These are phyloP conservation scores for Aldabrachelys gigantea DNA, from an alignment of 2,113 vertebrate species.

Conservation along the genomic window DNA sequence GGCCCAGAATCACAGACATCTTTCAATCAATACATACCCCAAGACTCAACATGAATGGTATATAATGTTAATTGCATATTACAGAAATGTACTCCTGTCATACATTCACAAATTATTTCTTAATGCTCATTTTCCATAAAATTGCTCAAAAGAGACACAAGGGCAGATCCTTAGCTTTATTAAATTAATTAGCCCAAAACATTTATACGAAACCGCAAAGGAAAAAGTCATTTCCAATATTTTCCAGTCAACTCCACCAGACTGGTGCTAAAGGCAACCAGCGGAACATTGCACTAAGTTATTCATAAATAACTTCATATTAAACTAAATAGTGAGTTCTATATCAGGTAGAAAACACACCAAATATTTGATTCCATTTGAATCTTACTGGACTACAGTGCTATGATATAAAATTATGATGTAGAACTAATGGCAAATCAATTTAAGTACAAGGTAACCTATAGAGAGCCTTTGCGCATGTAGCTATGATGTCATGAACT, in stretches of 20 bases:
- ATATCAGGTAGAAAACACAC: background rate
- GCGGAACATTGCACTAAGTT: background rate
- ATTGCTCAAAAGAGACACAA: background rate
- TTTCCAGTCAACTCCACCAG: background rate
- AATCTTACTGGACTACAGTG: conserved; percentile 49
- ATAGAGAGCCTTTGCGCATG: conserved; percentile 50
- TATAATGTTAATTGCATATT: background rate
- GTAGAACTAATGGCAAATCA: conserved; percentile 36
- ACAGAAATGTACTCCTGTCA: background rate
- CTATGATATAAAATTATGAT: conserved; percentile 40
- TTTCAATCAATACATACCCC: background rate
- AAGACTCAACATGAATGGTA: conserved; percentile 2
- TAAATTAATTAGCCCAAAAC: conserved; percentile 30
- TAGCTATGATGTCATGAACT: conserved; percentile 33
- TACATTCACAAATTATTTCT: conserved; percentile 36
- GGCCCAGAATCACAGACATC: background rate
- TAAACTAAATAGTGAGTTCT: conserved; percentile 55
- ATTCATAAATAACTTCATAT: conserved; percentile 53
- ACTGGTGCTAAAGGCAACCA: background rate
- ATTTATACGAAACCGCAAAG: background rate
- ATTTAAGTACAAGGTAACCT: conserved; percentile 56
- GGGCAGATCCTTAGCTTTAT: background rate
- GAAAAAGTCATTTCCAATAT: background rate
- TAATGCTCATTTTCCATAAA: background rate
- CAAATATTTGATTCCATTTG: conserved; percentile 60